Base-by-base conservation (phyloP, 2,888 invertebrate species). In the Digitonthophagus gazella region DNA sequence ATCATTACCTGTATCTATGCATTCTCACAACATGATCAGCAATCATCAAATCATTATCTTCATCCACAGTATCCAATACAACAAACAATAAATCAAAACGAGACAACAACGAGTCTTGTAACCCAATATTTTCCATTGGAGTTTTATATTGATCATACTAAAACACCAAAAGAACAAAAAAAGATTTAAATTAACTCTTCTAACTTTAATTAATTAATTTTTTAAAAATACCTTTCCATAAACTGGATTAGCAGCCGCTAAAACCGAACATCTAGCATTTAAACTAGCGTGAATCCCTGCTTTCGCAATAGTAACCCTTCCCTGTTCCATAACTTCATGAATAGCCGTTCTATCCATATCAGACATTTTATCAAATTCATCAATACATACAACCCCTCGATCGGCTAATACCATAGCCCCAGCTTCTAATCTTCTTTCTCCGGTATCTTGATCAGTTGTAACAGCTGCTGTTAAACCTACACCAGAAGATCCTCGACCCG, bases 361-460 rank as follows among this genome's bases (percentile, higher is more conserved):
- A 0, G 97, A 96, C 98, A 99, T 99, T 86, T 97, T 96, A 85
- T 99, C 99, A 83, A 99, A 99, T 85, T 99, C 99, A 83, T 99
- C 97, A 75, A 91, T 91, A 81, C 98, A 99, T 63, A 99, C 98
- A 64, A 98, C 94, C 19, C 98, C 98, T 70, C 98, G 89, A 85
- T 99, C 99, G 0, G 98, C 99, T 54, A 99, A 83, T n/a, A 99
- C 99, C 99, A 99, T 99, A 68, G 99, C 99, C 72, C 99, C 99
- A 0, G 98, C 99, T 84, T 98, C 98, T 69, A 98, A 81, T 54
- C 96, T 72, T 70, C 82, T 76, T 72, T 83, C 83, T 1, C 82
- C 96, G 1, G 96, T 96, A 79, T 99, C 99, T 69, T 92, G 91
- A 82, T 99, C 98, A 0, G 93, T 92, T 4, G 98, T 98, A 2